Conservation (phyloP, 2,888 invertebrate genomes). For the Herminia tarsipennalis region DNA sequence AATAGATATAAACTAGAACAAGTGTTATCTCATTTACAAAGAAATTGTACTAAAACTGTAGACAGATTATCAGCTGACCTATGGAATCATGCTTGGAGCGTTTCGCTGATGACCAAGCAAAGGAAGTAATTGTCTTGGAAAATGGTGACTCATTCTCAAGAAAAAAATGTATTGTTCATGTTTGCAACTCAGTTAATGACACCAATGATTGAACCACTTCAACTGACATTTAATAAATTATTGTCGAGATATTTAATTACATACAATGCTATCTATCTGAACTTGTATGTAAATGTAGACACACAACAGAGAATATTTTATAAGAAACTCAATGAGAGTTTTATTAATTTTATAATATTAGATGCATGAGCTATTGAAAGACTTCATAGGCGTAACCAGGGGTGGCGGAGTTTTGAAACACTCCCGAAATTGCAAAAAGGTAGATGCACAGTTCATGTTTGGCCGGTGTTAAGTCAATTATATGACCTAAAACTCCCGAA, state of each 20-base stretch:
- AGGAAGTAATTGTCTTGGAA: constrained; percentile 52
- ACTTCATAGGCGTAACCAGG: too few species aligned
- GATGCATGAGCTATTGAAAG: too few species aligned
- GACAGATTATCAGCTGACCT: constrained; percentile 8
- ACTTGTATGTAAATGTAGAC: background rate
- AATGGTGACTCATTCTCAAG: constrained; percentile 48
- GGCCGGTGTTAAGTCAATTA: too few species aligned
- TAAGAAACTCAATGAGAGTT: too few species aligned
- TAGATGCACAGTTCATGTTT: too few species aligned
- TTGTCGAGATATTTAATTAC: constrained; percentile 7
- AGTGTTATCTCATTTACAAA: constrained; percentile 11
- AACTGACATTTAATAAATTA: constrained; percentile 15
- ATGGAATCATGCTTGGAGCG: constrained; percentile 27
- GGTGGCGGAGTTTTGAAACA: too few species aligned
- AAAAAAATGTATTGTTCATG: constrained; percentile 43
- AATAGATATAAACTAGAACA: constrained; percentile 18
- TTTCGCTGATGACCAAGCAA: constrained; percentile 46
- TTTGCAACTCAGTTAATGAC: constrained; percentile 5
- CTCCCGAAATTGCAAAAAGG: too few species aligned
- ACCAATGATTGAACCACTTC: constrained; percentile 2
- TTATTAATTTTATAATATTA: too few species aligned
- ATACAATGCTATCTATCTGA: background rate
- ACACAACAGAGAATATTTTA: background rate
- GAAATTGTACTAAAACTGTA: constrained; percentile 5
- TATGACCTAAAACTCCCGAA: too few species aligned